phyloP scores from a whole-genome alignment of 2,113 vertebrate genomes.

The Pangasianodon hypophthalmus region DNA sequence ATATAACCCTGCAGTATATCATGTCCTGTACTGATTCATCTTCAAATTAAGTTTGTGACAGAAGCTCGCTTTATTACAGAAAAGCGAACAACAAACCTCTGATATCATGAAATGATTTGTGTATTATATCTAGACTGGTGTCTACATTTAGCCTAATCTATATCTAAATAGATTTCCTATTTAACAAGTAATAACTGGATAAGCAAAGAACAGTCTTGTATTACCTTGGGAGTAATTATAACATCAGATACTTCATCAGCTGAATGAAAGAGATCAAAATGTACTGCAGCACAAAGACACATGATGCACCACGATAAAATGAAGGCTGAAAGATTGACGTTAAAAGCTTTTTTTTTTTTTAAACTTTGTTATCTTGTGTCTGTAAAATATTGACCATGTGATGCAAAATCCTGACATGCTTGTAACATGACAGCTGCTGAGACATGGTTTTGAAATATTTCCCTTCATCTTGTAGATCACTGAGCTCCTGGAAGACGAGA shows the following conservation, averaged over 20 bases:
- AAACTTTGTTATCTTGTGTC: neutral
- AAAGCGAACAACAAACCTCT: neutral
- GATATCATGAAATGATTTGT: neutral
- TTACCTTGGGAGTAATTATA: neutral
- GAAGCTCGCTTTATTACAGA: neutral
- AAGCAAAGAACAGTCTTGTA: neutral
- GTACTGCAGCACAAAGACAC: neutral
- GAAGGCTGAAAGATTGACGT: neutral
- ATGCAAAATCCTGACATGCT: neutral
- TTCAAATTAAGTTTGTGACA: neutral
- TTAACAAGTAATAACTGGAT: neutral
- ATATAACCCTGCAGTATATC: conserved; percentile 15
- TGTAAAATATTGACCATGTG: neutral
- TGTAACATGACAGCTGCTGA: neutral
- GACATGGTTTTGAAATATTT: neutral
- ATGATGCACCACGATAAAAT: neutral
- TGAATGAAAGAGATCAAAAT: neutral
- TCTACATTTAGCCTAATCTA: neutral
- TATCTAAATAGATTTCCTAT: neutral
- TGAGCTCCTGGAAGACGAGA: conserved; percentile 91
- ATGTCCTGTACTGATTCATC: neutral
- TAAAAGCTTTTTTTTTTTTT: neutral
- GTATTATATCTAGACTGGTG: neutral
- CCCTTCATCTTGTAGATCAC: conserved; percentile 77
- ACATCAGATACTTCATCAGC: neutral